Conservation (phyloP, 2,113 vertebrate genomes). For the Pterocles burchelli region DNA sequence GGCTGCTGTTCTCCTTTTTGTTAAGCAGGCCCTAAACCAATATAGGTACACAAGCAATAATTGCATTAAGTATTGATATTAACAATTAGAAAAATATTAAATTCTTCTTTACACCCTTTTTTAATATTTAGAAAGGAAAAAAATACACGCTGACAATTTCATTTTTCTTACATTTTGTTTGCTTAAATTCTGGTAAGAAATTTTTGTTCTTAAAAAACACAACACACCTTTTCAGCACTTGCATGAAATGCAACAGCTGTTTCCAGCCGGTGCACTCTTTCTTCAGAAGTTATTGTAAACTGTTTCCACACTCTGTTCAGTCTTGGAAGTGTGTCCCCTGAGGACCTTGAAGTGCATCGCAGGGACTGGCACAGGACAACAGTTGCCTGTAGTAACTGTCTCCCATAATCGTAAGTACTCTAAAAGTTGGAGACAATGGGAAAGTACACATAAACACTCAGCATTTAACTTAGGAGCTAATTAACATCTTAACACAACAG, state of each 20-base stretch:
- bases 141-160: background rate
- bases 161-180: background rate
- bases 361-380: constrained; percentile 96
- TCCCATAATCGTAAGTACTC: constrained; percentile 98
- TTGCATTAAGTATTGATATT: background rate
- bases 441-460: background rate
- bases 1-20: background rate
- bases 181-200: background rate
- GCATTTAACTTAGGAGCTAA: background rate
- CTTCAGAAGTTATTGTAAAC: constrained; percentile 91
- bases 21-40: background rate
- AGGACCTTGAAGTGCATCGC: constrained; percentile 93
- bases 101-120: background rate
- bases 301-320: constrained; percentile 98
- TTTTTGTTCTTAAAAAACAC: background rate
- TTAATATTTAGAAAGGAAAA: background rate
- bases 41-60: background rate
- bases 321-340: constrained; percentile 93
- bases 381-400: constrained; percentile 95
- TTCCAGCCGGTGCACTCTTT: constrained; percentile 90
- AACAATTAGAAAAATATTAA: background rate
- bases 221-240: constrained; percentile 86
- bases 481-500: background rate
- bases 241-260: constrained; percentile 89
- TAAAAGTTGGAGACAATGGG: constrained; percentile 41